phyloP scores from a whole-genome alignment of 2,888 invertebrate genomes.

The Cryptophagus acutangulus region DNA sequence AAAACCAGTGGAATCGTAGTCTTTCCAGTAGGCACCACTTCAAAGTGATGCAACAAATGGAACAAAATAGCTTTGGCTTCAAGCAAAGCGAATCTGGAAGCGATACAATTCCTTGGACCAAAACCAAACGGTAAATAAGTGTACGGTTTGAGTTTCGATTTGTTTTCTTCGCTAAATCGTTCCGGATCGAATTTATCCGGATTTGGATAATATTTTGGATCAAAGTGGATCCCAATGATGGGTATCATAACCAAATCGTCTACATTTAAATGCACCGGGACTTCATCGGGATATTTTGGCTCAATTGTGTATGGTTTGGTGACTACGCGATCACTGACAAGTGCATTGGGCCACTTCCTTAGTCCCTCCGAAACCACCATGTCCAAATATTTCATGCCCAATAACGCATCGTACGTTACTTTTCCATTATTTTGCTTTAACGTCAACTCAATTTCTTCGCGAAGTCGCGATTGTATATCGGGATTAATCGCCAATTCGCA shows the following conservation, averaged over 20 bases:
- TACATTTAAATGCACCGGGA: conserved; percentile 26
- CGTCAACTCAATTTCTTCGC: conserved; percentile 38
- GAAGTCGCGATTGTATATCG: conserved; percentile 44
- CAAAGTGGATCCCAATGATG: conserved; percentile 44
- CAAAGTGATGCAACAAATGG: conserved; percentile 36
- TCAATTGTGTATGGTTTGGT: conserved; percentile 46
- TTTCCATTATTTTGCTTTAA: conserved; percentile 31
- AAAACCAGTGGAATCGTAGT: conserved; percentile 31
- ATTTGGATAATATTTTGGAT: conserved; percentile 46
- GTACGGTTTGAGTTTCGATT: conserved; percentile 47
- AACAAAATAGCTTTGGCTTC: conserved; percentile 38
- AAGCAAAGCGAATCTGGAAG: conserved; percentile 42
- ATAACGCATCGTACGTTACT: conserved; percentile 45
- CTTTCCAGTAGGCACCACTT: conserved; percentile 30
- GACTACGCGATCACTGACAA: conserved; percentile 51
- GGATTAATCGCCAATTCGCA: conserved; percentile 56
- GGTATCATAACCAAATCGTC: conserved; percentile 43
- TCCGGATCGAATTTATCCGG: conserved; percentile 52
- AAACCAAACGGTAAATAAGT: conserved; percentile 53
- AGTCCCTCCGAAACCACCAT: conserved; percentile 51
- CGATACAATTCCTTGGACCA: conserved; percentile 54
- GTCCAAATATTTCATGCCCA: conserved; percentile 52
- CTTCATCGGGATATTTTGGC: conserved; percentile 28
- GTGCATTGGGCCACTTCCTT: conserved; percentile 51
- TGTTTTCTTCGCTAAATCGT: conserved; percentile 36